Conservation (phyloP, 2,888 invertebrate genomes). For the Fragum whitleyi region DNA sequence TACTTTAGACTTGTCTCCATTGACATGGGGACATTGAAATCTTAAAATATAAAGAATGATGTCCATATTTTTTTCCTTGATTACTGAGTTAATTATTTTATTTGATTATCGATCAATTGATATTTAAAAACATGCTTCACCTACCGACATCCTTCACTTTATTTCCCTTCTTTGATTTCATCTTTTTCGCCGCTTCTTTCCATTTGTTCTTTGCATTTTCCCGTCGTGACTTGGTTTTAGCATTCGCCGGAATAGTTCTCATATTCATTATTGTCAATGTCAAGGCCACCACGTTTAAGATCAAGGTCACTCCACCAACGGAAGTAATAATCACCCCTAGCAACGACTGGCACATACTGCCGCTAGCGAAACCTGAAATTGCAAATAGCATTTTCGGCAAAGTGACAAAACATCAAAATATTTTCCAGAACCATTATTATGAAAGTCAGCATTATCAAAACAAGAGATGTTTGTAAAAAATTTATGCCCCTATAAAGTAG, state of each 20-base stretch:
- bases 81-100: too few relatives aligned
- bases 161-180: conserved; percentile 2
- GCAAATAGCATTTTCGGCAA: neutral
- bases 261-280: conserved; percentile 5
- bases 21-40: too few relatives aligned
- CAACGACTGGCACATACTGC: conserved; percentile 18
- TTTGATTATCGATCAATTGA: too few relatives aligned
- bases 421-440: neutral
- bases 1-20: too few relatives aligned
- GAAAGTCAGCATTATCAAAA: neutral
- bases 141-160: neutral
- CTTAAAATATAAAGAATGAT: too few relatives aligned
- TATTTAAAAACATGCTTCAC: too few relatives aligned
- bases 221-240: neutral
- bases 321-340: neutral
- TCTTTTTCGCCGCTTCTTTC: conserved; percentile 1
- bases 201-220: neutral
- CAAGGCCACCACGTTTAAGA: conserved; percentile 7
- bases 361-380: conserved; percentile 19
- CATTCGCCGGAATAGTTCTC: conserved; percentile 3
- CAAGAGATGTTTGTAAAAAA: too few relatives aligned
- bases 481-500: too few relatives aligned
- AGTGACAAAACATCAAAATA: neutral
- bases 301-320: conserved; percentile 7
- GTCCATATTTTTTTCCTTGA: too few relatives aligned